Evolutionary conservation across 1,140 invertebrate genomes (phyloP), one percentile per base, ranked within the genome.

Genomic region (Aphidius gifuensis): DNA sequence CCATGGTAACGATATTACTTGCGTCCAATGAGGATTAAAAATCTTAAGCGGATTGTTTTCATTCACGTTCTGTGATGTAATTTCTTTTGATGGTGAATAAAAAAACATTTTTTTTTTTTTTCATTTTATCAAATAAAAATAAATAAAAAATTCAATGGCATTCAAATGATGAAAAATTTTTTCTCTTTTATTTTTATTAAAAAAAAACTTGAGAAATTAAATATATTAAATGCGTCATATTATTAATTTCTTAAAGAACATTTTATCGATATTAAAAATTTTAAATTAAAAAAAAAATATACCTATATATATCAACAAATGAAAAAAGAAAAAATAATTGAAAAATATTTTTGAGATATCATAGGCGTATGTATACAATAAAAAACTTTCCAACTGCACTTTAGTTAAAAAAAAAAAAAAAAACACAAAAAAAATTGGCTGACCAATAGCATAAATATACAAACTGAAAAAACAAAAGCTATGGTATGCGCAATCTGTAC

Each of bases 11-110:
- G 44, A 59, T 57, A 61, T 63, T 68, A 69, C 64, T 57, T 49
- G 47, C 50, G 48, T 8, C 59, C 48, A 44, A 49, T 47, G 61
- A 38, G 64, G 66, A 71, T 71, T 68, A 68, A 69, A 69, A 69
- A 71, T 56, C 46, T 69, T 32, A 32, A 68, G 44, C 46, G 53
- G 40, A 67, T 61, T 61, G 58, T 64, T 68, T 60, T 66, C 61
- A 54, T 55, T 56, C 51, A 39, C 11, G 45, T 57, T 57, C 55
- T 45, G 5, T 7, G 11, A 7, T 40, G 57, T 49, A 58, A 49
- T 49, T 58, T 8, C 53, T 38, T 16, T 16, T 50, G 5, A 50
- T 50, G 49, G 49, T 16, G 9, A 47, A n/a, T n/a, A 47, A 9
- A 38, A 23, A 38, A 50, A 5, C 4, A 6, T 50, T 5, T 23